Conservation (phyloP, 1,140 invertebrate genomes). For the Platorchestia sp. region DNA sequence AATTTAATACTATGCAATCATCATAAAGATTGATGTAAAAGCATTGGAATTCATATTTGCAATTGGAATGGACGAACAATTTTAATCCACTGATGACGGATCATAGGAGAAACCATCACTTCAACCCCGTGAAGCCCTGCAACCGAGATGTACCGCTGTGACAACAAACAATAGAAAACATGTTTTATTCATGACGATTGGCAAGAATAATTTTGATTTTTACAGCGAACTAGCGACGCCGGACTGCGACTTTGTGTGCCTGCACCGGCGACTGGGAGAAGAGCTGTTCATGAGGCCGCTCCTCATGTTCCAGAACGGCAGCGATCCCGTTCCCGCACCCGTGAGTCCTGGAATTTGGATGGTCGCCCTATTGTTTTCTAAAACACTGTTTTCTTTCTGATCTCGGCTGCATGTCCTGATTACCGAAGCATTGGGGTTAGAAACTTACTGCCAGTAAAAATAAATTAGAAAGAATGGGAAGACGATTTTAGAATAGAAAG, state of each 20-base stretch:
- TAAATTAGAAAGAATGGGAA: too few species aligned
- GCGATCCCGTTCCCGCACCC: neutral
- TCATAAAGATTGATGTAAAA: neutral
- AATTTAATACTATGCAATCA: neutral
- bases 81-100: neutral
- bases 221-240: constrained; percentile 61
- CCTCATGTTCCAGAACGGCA: constrained; percentile 69
- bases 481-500: too few species aligned
- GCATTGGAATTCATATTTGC: neutral
- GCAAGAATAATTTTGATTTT: neutral
- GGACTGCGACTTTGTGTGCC: constrained; percentile 70
- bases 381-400: neutral
- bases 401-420: neutral
- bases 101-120: neutral
- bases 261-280: constrained; percentile 72
- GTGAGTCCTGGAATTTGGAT: neutral
- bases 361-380: neutral
- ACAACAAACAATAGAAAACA: neutral
- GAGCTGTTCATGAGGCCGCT: constrained; percentile 72
- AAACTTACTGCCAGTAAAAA: too few species aligned
- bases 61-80: neutral
- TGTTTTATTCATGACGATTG: neutral
- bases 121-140: neutral
- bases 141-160: neutral
- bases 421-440: neutral